These are phyloP conservation scores for Spisula subtruncata DNA, from an alignment of 2,888 invertebrate species.

Conservation along the genomic window DNA sequence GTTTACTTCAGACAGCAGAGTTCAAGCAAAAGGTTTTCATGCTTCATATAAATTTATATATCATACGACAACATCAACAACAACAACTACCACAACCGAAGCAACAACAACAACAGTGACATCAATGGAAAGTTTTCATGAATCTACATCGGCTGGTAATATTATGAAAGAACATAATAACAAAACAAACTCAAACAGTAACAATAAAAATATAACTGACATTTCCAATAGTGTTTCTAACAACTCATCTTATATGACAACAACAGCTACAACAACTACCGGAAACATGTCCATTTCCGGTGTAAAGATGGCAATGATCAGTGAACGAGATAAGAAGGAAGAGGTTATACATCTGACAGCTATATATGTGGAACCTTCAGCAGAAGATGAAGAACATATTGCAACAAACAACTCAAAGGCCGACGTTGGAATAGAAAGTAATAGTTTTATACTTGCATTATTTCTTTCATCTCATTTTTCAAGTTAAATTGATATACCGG, in stretches of 20 bases:
- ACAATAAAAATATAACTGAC: neutral
- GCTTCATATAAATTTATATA: slow-evolving; percentile 81
- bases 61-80: slow-evolving; percentile 51
- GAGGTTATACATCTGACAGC: slow-evolving; percentile 57
- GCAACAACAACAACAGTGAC: slow-evolving; percentile 45
- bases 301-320: slow-evolving; percentile 55
- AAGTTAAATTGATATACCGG: too few species aligned
- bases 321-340: slow-evolving; percentile 26
- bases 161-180: slow-evolving; percentile 7
- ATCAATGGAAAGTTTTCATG: neutral
- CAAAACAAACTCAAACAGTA: neutral
- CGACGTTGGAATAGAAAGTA: slow-evolving; percentile 52
- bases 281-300: slow-evolving; percentile 27
- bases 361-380: slow-evolving; percentile 64
- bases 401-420: slow-evolving; percentile 11
- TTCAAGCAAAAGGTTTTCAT: slow-evolving; percentile 84
- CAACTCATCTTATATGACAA: neutral
- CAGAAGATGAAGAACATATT: neutral
- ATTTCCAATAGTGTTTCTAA: neutral
- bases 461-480: too few species aligned
- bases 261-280: neutral
- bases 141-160: neutral
- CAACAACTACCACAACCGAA: slow-evolving; percentile 41
- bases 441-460: neutral
- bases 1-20: slow-evolving; percentile 82